Evolutionary conservation across 1,140 invertebrate species (phyloP), one percentile per base, ranked within the genome.

Genomic region (Cydia amplana): DNA sequence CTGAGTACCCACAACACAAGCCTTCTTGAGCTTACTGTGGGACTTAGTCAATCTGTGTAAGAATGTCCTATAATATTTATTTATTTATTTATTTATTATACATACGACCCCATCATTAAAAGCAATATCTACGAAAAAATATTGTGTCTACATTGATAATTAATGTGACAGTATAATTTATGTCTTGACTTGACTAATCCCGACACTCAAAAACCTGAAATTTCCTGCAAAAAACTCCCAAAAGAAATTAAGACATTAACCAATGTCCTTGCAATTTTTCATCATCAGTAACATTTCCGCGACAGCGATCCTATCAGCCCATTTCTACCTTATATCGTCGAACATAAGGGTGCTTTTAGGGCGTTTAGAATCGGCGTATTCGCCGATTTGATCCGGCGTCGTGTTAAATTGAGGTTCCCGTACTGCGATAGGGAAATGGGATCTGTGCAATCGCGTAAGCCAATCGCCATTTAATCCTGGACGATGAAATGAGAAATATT

Each of bases 391-490:
- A 40, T 70, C 32, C n/a, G 28, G 28, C n/a, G 65, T 36, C 1
- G 28, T 36, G n/a, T 36, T 36, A 70, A 70, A 70, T 70, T 70
- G 65, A 70, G 65, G 65, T 70, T 43, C 65, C 25, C n/a, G 65
- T 36, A 18, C 65, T 7, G 28, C 65, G 65, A 70, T 43, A 70
- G 32, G 65, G 65, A 70, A 70, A 70, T 36, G 32, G 65, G 65
- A 70, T 70, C 65, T 70, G 65, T 70, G 65, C 65, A 70, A 70
- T 70, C 65, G 65, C 28, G 65, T 10, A 70, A 70, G 65, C 65
- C 65, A 70, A 70, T 70, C 65, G 65, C 65, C 28, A 70, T 70
- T 70, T 70, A 70, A 70, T 70, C 65, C 65, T 70, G 65, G 32
- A 70, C 65, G 65, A 40, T 70, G 65, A 43, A 70, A 70, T 70